These are phyloP conservation scores for Sinocyclocheilus anophthalmus DNA, from an alignment of 2,113 vertebrate species.

Conservation along the genomic window DNA sequence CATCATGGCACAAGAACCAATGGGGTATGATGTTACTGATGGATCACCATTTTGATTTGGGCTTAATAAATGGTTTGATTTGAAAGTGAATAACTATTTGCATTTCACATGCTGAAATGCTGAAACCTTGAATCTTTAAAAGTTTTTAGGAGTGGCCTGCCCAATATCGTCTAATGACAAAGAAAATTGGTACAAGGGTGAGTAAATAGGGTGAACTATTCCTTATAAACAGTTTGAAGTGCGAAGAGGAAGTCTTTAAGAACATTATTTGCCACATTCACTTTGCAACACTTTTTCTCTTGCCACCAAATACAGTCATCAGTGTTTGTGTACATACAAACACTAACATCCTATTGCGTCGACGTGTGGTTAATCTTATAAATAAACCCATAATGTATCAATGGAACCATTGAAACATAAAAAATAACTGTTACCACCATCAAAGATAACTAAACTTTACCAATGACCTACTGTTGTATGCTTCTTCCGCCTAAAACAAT, in stretches of 20 bases:
- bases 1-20: not conserved
- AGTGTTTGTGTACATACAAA: not conserved
- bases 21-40: not conserved
- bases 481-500: not conserved
- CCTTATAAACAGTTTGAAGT: not conserved
- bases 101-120: not conserved
- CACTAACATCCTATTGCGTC: not conserved
- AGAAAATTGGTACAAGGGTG: not conserved
- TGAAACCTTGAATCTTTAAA: no score
- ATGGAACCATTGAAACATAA: slow-evolving; percentile 4
- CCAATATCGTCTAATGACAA: no score
- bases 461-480: not conserved
- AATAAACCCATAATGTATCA: not conserved
- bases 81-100: not conserved
- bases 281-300: slow-evolving; percentile 1
- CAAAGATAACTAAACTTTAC: not conserved
- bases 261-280: slow-evolving; percentile 1
- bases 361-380: not conserved
- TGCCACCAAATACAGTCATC: not conserved
- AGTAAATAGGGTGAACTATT: not conserved
- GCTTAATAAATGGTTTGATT: not conserved
- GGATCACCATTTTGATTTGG: not conserved
- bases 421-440: not conserved
- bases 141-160: no score
- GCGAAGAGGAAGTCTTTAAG: not conserved